phyloP scores from a whole-genome alignment of 2,888 invertebrate genomes.

The Heliothis peltigera region DNA sequence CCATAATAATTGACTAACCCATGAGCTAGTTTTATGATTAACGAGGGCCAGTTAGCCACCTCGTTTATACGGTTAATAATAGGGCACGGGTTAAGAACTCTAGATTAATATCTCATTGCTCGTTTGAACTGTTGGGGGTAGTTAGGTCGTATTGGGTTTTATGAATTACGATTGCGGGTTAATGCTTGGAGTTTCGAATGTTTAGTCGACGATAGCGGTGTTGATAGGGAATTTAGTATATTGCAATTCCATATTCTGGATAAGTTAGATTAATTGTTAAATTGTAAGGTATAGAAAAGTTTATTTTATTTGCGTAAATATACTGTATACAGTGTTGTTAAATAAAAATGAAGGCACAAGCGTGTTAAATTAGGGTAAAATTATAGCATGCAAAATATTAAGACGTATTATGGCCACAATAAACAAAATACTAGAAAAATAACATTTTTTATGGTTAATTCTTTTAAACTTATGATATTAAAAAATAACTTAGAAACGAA shows the following conservation, averaged over 20 bases:
- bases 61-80: slow-evolving; percentile 53
- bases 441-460: no score
- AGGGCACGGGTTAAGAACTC: slow-evolving; percentile 45
- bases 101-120: slow-evolving; percentile 58
- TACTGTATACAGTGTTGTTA: no score
- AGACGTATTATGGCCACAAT: no score
- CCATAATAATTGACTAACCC: slow-evolving; percentile 30
- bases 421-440: no score
- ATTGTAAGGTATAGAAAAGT: no score
- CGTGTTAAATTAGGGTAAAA: no score
- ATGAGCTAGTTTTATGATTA: slow-evolving; percentile 43
- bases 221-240: slow-evolving; percentile 15
- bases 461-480: no score
- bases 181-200: slow-evolving; percentile 15
- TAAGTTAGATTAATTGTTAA: no score
- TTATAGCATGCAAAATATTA: no score
- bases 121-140: slow-evolving; percentile 26
- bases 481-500: no score
- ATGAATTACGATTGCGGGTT: slow-evolving; percentile 12
- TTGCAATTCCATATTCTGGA: neutral
- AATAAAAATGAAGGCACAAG: no score
- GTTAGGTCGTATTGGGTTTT: slow-evolving; percentile 33
- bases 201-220: slow-evolving; percentile 5
- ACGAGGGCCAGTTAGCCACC: slow-evolving; percentile 41
- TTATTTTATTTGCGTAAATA: no score